Conservation (phyloP, 2,797 vertebrate genomes). For the Cyclura pinguis region DNA sequence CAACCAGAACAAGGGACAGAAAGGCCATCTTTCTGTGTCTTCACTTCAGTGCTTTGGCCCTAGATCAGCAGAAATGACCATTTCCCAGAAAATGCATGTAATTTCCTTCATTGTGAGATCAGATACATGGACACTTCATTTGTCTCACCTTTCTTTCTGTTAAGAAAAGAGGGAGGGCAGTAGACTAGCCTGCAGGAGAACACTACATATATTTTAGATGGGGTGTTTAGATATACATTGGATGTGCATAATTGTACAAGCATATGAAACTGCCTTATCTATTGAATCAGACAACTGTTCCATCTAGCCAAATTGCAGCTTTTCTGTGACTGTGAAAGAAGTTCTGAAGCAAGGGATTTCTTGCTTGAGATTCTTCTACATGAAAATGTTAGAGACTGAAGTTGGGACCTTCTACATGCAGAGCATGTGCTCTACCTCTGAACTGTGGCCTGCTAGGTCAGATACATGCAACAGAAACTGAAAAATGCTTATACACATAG, state of each 20-base stretch:
- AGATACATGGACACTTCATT: not conserved
- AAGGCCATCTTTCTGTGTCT: too few relatives aligned
- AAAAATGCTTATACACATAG: too few relatives aligned
- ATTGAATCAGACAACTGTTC: not conserved
- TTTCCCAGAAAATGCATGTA: not conserved
- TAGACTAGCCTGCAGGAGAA: too few relatives aligned
- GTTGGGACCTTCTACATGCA: not conserved
- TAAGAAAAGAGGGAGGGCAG: too few relatives aligned
- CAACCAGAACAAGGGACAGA: not conserved
- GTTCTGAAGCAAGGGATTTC: not conserved
- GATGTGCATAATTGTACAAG: too few relatives aligned
- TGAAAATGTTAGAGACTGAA: not conserved
- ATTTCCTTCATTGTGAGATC: too few relatives aligned
- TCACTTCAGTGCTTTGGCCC: not conserved
- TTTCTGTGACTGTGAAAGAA: not conserved
- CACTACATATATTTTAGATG: not conserved
- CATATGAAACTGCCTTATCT: not conserved
- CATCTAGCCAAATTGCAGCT: not conserved
- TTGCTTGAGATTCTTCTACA: not conserved
- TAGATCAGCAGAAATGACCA: not conserved
- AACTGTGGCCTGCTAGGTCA: not conserved
- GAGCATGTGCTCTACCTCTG: not conserved
- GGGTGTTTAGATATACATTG: not conserved
- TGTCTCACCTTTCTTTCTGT: not conserved
- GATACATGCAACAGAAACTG: not conserved